phyloP scores from a whole-genome alignment of 2,888 invertebrate species.

The Caenorhabditis sp. region DNA sequence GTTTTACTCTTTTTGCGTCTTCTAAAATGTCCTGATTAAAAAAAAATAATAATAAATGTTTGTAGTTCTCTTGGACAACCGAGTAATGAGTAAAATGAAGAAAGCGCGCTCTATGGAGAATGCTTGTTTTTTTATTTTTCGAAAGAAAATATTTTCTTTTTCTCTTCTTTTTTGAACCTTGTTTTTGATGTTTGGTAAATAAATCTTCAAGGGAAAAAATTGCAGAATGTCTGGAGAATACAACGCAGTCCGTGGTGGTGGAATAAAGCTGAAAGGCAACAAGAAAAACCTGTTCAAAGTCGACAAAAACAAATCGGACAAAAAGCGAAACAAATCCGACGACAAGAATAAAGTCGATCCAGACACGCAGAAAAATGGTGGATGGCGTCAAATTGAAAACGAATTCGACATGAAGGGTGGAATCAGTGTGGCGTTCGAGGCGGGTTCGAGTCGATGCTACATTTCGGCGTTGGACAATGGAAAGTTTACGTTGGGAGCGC shows the following conservation, averaged over 20 bases:
- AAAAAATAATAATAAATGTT: no score
- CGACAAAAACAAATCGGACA: conserved; percentile 48
- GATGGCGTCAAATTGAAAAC: conserved; percentile 65
- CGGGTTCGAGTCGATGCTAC: conserved; percentile 77
- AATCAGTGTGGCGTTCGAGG: conserved; percentile 75
- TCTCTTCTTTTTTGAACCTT: no score
- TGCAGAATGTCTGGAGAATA: conserved; percentile 46
- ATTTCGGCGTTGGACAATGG: conserved; percentile 93
- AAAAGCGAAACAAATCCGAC: conserved; percentile 46
- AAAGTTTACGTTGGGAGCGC: conserved; percentile 78
- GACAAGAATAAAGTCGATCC: conserved; percentile 46
- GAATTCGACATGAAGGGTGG: conserved; percentile 68
- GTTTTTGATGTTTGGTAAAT: no score
- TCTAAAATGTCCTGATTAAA: no score
- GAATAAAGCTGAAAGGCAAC: conserved; percentile 65
- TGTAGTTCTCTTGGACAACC: no score
- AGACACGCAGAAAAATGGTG: conserved; percentile 62
- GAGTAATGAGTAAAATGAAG: no score
- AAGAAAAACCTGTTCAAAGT: conserved; percentile 65
- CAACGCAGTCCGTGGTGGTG: conserved; percentile 58
- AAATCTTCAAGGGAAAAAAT: no score
- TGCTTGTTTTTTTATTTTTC: no score
- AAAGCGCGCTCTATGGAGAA: no score
- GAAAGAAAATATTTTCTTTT: no score
- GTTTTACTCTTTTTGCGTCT: no score